Percentiles rank a stretch among this genome's conserved stretches.
These are phyloP conservation scores for Clamator glandarius DNA, from an alignment of 2,797 vertebrate species.

Conservation along the genomic window DNA sequence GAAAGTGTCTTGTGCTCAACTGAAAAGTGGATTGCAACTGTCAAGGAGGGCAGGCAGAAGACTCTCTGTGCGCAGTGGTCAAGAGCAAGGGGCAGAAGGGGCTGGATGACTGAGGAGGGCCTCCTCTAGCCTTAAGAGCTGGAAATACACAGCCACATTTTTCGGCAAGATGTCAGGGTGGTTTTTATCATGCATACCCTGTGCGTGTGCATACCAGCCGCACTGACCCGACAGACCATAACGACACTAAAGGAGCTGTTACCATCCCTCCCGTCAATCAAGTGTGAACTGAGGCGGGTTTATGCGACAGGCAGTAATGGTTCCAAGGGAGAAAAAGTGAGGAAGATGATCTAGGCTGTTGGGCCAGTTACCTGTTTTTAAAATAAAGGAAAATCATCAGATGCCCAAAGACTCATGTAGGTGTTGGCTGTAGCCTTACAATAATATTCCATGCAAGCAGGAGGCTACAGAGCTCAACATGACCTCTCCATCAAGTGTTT, in stretches of 20 bases:
- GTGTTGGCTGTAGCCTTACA: neutral
- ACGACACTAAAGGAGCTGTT: constrained; percentile 55
- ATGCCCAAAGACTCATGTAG: neutral
- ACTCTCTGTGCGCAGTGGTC: neutral
- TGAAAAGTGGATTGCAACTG: neutral
- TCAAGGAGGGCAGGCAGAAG: neutral
- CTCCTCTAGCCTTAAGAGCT: neutral
- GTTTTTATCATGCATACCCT: constrained; percentile 19
- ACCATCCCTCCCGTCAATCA: constrained; percentile 27
- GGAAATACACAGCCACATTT: neutral
- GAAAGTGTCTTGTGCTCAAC: neutral
- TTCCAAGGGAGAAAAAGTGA: constrained; percentile 15
- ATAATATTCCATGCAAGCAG: neutral
- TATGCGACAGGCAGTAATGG: constrained; percentile 29
- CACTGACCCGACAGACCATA: constrained; percentile 37
- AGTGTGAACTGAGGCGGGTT: constrained; percentile 11
- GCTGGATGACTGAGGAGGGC: neutral
- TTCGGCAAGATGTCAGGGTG: neutral
- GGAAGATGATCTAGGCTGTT: neutral
- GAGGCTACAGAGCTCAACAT: neutral
- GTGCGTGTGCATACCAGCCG: neutral
- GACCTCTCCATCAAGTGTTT: neutral
- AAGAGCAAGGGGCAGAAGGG: neutral
- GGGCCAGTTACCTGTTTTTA: neutral
- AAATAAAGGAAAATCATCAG: neutral